These are phyloP conservation scores for Buathra laborator DNA, from an alignment of 2,888 invertebrate genomes.

Conservation along the genomic window DNA sequence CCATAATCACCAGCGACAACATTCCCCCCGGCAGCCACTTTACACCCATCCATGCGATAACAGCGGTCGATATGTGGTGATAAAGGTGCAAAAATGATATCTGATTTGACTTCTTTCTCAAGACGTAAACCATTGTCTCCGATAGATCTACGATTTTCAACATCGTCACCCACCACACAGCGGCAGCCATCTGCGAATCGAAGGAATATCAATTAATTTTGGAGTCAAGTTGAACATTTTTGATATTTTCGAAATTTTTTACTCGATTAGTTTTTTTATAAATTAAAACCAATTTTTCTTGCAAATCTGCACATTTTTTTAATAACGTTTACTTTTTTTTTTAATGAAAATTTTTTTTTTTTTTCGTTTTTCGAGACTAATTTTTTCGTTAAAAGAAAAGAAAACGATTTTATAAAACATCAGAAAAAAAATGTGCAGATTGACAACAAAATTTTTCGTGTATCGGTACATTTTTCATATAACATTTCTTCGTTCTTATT, in stretches of 20 bases:
- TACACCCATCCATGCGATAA: slow-evolving; percentile 87
- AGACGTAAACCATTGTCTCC: slow-evolving; percentile 90
- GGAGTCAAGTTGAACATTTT: not conserved
- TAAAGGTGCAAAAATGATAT: slow-evolving; percentile 90
- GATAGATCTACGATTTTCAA: slow-evolving; percentile 89
- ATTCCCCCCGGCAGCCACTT: slow-evolving; percentile 89
- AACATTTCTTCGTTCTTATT: too few relatives aligned
- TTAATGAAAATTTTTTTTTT: not conserved
- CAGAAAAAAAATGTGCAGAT: too few relatives aligned
- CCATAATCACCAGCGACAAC: slow-evolving; percentile 87
- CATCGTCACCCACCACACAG: slow-evolving; percentile 87
- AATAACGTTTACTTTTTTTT: not conserved
- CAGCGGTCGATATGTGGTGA: slow-evolving; percentile 89
- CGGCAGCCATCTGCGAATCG: slow-evolving; percentile 75
- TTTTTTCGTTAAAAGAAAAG: too few relatives aligned
- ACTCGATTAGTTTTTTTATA: not conserved
- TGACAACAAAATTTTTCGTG: too few relatives aligned
- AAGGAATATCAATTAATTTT: not conserved
- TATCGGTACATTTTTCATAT: too few relatives aligned
- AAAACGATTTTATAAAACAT: too few relatives aligned
- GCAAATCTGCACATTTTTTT: too few relatives aligned
- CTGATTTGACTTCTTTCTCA: slow-evolving; percentile 90
- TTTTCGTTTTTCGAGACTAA: not conserved
- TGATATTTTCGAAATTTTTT: too few relatives aligned
- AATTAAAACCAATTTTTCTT: not conserved